Base-by-base conservation (phyloP, 2,113 vertebrate genomes). In the Chaenogobius annularis region DNA sequence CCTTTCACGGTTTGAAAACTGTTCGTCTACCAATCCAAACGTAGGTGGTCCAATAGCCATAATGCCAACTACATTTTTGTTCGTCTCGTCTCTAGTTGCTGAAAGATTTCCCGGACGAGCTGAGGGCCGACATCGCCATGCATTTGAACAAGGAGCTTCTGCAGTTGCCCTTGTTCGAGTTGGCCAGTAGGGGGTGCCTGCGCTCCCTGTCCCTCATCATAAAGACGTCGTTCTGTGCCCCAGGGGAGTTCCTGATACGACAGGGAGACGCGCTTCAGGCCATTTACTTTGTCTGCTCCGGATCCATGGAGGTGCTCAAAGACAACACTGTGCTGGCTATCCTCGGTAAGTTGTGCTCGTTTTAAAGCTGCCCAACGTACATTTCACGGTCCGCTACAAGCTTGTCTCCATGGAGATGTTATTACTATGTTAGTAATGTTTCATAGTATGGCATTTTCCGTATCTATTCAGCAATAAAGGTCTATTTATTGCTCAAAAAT, bases 221-320 rank as follows among this genome's bases (percentile, higher is more conserved):
- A 78, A 93, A 90, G 83, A 93, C 91, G 10, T 94, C 93, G 54
- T 93, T 94, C 70, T 92, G 91, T 0, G 93, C 93, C 22, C 93
- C 93, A 0, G 93, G 92, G 26, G 93, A 94, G 85, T 94, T 92
- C 82, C 91, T 94, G 54, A 93, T 94, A 78, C 91, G 93, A 26
- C 92, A 94, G 75, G 93, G 93, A 0, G 93, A 94, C 22, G 93
- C 93, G 1, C 90, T 94, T 10, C 93, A 93, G 84, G 93, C 93
- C 7, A 93, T 94, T 73, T 94, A 94, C 86, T 94, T 94, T 1
- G 93, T 93, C 0, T 94, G 93, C 81, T 94, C 92, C 0, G 93
- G 93, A 8, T 94, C 93, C 80, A 93, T 94, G 93, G 93, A 93
- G 68, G 93, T 93, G 0, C 81, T 94, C 59, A 94, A 93, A 83